Percentiles rank a stretch among this genome's conserved stretches.
Conservation (phyloP, 2,888 invertebrate species). For the Dynastes hyllus region DNA sequence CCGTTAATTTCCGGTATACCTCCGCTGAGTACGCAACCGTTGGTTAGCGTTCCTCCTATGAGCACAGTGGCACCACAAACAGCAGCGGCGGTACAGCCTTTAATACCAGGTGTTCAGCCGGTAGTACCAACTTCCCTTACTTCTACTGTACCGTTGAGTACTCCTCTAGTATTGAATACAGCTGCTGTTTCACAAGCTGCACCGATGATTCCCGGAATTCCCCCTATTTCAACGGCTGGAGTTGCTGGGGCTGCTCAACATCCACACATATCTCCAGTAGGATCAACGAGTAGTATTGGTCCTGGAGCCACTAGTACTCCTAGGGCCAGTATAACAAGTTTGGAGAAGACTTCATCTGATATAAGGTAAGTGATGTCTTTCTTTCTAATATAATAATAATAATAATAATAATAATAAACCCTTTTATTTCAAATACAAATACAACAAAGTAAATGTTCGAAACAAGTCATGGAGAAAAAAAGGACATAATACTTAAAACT, state of each 20-base stretch:
- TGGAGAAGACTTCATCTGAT: constrained; percentile 71
- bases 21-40: constrained; percentile 38
- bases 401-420: too few species aligned
- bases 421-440: too few species aligned
- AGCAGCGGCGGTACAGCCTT: constrained; percentile 28
- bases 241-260: constrained; percentile 31
- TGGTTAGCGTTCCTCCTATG: constrained; percentile 42
- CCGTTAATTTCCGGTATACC: constrained; percentile 52
- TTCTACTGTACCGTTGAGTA: constrained; percentile 50
- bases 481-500: too few species aligned
- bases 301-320: constrained; percentile 68
- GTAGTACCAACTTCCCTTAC: constrained; percentile 57
- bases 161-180: constrained; percentile 49
- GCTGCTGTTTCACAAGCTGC: constrained; percentile 23
- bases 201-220: constrained; percentile 38
- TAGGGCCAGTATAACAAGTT: constrained; percentile 67
- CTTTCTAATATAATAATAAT: too few species aligned
- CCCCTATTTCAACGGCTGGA: constrained; percentile 29
- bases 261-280: constrained; percentile 52
- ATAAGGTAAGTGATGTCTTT: constrained; percentile 66
- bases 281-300: constrained; percentile 53
- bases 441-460: too few species aligned
- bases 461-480: too few species aligned
- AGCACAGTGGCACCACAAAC: constrained; percentile 41
- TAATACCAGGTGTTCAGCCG: constrained; percentile 62